Evolutionary conservation across 2,113 vertebrate species (phyloP).

Genomic region (Pardalotus punctatus): DNA sequence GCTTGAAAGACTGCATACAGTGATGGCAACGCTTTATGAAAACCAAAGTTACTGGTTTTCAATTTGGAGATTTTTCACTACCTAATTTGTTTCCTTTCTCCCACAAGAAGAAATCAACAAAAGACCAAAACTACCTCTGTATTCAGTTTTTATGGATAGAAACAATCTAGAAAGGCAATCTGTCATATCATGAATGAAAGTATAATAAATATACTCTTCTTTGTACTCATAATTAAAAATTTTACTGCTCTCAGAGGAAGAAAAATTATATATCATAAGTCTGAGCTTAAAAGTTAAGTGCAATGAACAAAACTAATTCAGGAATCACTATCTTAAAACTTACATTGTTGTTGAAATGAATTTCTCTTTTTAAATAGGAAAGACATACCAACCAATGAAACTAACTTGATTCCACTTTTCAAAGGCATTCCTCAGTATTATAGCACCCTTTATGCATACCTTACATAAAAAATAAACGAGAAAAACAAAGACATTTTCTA

Average conservation of each 20-base stretch:
- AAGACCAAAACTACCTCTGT: neutral
- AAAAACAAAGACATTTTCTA: neutral
- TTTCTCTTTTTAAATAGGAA: neutral
- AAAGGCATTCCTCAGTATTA: neutral
- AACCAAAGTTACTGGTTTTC: neutral
- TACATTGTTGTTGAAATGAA: accelerated
- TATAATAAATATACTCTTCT: neutral
- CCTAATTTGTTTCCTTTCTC: neutral
- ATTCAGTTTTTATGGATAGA: neutral
- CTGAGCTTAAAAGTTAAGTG: neutral
- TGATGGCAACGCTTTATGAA: neutral
- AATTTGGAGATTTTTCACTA: neutral
- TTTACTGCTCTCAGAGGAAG: neutral
- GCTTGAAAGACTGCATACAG: neutral
- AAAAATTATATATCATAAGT: neutral
- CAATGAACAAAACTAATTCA: neutral
- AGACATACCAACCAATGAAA: neutral
- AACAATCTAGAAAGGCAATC: neutral
- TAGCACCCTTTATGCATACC: neutral
- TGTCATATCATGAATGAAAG: neutral
- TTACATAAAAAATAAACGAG: neutral
- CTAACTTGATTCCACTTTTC: neutral
- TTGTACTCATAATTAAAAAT: neutral
- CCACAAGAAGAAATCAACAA: neutral
- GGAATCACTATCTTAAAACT: neutral